Evolutionary conservation across 1,140 invertebrate genomes (phyloP), one percentile per base, ranked within the genome.

Genomic region (Drosophila prosaltans): DNA sequence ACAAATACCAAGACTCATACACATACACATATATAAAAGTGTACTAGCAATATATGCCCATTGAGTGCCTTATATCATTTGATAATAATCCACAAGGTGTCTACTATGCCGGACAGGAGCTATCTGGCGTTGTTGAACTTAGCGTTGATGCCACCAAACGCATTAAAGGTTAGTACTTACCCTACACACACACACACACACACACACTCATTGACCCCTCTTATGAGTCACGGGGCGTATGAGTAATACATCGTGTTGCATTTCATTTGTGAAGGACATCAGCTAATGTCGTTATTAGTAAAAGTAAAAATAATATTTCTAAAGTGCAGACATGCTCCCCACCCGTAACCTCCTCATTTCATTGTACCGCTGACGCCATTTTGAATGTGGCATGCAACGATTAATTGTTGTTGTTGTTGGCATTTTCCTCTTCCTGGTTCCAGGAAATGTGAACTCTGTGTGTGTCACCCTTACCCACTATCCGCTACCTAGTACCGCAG

Each of bases 21-120:
- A 73, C 61, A 75, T 54, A 77, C 65, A 61, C 8, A 69, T 30
- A 78, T 30, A 51, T 30, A 59, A 6, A 65, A 36, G 72, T 61
- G 51, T 68, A 78, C 67, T 88, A 88, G 80, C 83, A 88, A 88
- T 91, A 90, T 92, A 92, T 92, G 91, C 91, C 90, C 69, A 92
- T 91, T 86, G 91, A 91, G 74, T 93, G 93, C 91, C 89, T 92
- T 83, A 94, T 94, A 78, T 91, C 92, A 72, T 93, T 94, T 81
- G 93, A 92, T 84, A 90, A 94, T 74, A 94, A 93, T 91, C 93
- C 93, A 55, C 92, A 92, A 69, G 91, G 84, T 75, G 92, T 93
- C 45, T 94, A 94, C 83, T 94, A 93, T 93, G 93, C 93, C 72
- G 94, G 94, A 69, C 93, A 94, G 84, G 93, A 91, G 58, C 89